phyloP scores from a whole-genome alignment of 2,113 vertebrate genomes.

The Dermatemys mawii region DNA sequence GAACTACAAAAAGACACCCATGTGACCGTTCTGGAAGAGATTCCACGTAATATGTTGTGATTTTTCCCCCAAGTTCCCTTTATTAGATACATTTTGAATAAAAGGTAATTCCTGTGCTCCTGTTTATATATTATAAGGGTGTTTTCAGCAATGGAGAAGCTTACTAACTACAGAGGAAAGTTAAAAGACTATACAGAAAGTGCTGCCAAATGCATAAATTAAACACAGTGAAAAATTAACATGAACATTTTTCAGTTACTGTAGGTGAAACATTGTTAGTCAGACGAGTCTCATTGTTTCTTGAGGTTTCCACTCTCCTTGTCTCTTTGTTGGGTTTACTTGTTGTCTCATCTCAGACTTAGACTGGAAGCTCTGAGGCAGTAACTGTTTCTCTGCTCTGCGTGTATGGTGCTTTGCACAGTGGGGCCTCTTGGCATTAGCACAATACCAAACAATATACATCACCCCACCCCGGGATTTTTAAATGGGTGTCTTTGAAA shows the following conservation, averaged over 20 bases:
- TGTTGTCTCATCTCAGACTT: neutral
- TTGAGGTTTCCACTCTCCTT: neutral
- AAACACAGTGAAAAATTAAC: neutral
- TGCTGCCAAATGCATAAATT: neutral
- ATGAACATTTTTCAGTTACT: neutral
- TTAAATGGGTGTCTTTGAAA: accelerated
- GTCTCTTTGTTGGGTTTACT: accelerated
- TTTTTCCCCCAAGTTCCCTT: neutral
- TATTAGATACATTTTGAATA: neutral
- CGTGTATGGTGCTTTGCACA: neutral
- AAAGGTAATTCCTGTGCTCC: neutral
- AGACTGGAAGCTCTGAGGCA: neutral
- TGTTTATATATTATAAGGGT: neutral
- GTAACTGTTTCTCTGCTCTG: neutral
- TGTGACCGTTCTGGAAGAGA: neutral
- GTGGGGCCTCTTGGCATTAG: accelerated
- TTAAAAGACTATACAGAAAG: neutral
- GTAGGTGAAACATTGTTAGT: accelerated
- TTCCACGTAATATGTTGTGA: neutral
- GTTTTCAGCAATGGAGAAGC: neutral
- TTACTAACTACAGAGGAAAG: neutral
- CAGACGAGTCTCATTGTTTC: neutral
- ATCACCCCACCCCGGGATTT: neutral
- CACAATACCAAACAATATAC: neutral
- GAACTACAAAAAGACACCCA: neutral